phyloP scores from a whole-genome alignment of 2,797 vertebrate species.

The Coregonus suidteri region DNA sequence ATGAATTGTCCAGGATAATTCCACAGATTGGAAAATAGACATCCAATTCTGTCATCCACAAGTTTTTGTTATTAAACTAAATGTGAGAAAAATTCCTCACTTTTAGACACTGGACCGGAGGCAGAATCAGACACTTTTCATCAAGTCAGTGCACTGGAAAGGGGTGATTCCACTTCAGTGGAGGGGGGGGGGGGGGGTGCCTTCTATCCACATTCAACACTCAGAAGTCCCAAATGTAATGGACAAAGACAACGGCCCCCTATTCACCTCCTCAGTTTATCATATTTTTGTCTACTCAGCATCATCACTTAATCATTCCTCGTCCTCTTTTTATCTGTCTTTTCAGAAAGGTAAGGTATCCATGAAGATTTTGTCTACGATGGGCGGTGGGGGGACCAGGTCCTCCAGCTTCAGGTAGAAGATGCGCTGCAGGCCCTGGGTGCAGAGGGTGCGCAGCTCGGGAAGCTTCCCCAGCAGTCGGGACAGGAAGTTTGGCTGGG shows the following conservation, averaged over 20 bases:
- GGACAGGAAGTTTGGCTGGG: constrained; percentile 87
- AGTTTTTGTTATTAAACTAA: constrained; percentile 17
- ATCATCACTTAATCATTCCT: not conserved
- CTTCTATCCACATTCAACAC: constrained; percentile 75
- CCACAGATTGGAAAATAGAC: constrained; percentile 28
- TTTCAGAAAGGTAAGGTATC: constrained; percentile 92
- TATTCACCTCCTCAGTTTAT: not conserved
- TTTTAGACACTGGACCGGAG: constrained; percentile 9
- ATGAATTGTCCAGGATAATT: constrained; percentile 25
- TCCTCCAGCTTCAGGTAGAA: constrained; percentile 98
- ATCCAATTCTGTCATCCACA: constrained; percentile 27
- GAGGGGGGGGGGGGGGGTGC: constrained; percentile 60
- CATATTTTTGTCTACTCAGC: not conserved
- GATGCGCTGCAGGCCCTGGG: constrained; percentile 94
- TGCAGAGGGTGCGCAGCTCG: constrained; percentile 92
- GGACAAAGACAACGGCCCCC: constrained; percentile 9
- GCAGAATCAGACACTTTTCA: constrained; percentile 74
- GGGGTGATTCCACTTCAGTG: constrained; percentile 71
- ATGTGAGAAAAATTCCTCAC: constrained; percentile 47
- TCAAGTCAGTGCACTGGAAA: constrained; percentile 72
- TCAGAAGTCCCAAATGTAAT: constrained; percentile 24
- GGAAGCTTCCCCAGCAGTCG: constrained; percentile 93
- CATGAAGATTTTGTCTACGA: constrained; percentile 97
- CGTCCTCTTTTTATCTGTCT: constrained; percentile 18
- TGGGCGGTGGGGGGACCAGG: constrained; percentile 90